Evolutionary conservation across 2,113 vertebrate species (phyloP).

Genomic region (Mungos mungo): DNA sequence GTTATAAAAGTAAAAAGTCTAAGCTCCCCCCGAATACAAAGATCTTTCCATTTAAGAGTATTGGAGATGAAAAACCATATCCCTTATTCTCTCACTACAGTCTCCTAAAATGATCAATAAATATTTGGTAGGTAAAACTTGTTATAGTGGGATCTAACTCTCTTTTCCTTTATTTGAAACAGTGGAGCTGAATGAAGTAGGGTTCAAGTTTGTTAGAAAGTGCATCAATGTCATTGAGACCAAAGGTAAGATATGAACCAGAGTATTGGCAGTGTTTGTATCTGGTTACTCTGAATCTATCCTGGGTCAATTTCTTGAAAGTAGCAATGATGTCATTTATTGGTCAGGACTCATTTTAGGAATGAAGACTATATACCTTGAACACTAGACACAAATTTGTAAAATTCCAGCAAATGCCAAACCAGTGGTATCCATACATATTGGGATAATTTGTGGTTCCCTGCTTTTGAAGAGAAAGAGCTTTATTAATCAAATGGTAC

Average conservation of each 20-base stretch:
- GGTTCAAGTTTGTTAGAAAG: constrained; percentile 96
- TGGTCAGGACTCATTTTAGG: not conserved
- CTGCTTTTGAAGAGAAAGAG: not conserved
- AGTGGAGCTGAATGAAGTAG: constrained; percentile 98
- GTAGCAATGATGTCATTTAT: not conserved
- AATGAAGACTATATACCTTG: not conserved
- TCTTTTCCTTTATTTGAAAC: constrained; percentile 58
- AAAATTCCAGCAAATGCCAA: constrained; percentile 16
- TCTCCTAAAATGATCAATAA: not conserved
- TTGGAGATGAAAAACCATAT: not conserved
- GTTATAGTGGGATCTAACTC: constrained; percentile 29
- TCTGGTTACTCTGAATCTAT: not conserved
- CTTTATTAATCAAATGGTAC: not conserved
- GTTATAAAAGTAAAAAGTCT: not conserved
- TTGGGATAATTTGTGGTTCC: not conserved
- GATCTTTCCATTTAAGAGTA: not conserved
- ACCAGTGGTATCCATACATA: not conserved
- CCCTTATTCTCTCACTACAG: not conserved
- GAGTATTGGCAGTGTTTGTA: not conserved
- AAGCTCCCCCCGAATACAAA: not conserved
- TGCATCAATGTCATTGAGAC: constrained; percentile 96
- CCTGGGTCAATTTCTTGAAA: not conserved
- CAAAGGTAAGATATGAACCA: constrained; percentile 87
- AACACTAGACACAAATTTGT: not conserved
- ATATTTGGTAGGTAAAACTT: not conserved